Percentiles rank a stretch among this genome's conserved stretches.
These are phyloP conservation scores for Malacoctenus gilli DNA, from an alignment of 2,797 vertebrate species.

Conservation along the genomic window DNA sequence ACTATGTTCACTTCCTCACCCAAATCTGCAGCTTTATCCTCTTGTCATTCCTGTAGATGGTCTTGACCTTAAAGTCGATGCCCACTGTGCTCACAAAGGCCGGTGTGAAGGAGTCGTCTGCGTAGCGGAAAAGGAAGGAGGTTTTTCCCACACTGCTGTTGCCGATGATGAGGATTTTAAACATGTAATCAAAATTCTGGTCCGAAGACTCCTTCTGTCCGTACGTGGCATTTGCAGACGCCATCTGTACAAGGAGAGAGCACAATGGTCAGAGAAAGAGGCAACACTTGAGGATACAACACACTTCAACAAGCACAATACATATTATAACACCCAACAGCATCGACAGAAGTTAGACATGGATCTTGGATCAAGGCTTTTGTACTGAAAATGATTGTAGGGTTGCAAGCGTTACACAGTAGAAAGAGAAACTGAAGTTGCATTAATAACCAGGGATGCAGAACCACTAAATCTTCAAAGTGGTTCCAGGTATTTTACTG, in stretches of 20 bases:
- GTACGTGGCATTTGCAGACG: constrained; percentile 91
- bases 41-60: constrained; percentile 97
- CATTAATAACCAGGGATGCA: too few species aligned
- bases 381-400: too few species aligned
- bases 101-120: constrained; percentile 95
- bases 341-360: too few species aligned
- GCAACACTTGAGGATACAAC: too few species aligned
- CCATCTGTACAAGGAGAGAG: constrained; percentile 83
- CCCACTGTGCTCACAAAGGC: constrained; percentile 98
- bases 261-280: constrained; percentile 15
- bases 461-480: too few species aligned
- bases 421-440: too few species aligned
- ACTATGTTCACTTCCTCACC: constrained; percentile 80
- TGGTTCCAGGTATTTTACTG: too few species aligned
- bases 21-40: constrained; percentile 99
- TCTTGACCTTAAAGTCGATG: constrained; percentile 99
- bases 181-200: constrained; percentile 99
- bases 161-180: constrained; percentile 98
- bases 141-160: constrained; percentile 98
- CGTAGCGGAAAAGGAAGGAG: constrained; percentile 97
- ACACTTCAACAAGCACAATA: too few species aligned
- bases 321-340: too few species aligned
- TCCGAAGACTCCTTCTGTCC: constrained; percentile 95
- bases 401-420: too few species aligned
- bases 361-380: too few species aligned